phyloP scores from a whole-genome alignment of 1,140 invertebrate species.

The Solenopsis invicta region DNA sequence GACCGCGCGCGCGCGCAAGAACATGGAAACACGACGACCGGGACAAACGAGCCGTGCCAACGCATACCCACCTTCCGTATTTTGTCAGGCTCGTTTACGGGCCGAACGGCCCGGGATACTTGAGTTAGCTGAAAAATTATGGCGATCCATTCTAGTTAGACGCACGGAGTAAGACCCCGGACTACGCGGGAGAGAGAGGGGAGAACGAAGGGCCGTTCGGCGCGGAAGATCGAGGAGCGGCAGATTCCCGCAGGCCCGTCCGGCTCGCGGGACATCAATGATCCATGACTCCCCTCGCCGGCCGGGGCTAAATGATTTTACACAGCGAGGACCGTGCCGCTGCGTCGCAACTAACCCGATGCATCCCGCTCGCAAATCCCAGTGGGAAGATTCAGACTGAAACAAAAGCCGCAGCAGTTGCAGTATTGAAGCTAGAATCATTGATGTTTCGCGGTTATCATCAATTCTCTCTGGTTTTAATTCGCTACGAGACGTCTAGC shows the following conservation, averaged over 20 bases:
- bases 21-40: conserved; percentile 75
- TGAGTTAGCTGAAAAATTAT: conserved; percentile 82
- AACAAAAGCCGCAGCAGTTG: neutral
- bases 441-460: neutral
- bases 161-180: conserved; percentile 66
- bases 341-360: neutral
- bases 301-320: conserved; percentile 71
- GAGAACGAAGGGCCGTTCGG: neutral
- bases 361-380: conserved; percentile 2
- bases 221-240: conserved; percentile 30
- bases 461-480: neutral
- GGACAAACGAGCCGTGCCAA: conserved; percentile 80
- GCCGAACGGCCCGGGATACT: conserved; percentile 71
- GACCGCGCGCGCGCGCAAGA: conserved; percentile 39
- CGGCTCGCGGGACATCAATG: conserved; percentile 68
- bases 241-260: conserved; percentile 74
- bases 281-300: conserved; percentile 71
- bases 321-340: conserved; percentile 19
- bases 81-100: conserved; percentile 84
- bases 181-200: neutral
- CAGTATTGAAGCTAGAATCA: neutral
- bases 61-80: conserved; percentile 83
- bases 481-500: neutral
- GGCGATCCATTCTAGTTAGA: conserved; percentile 86
- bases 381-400: conserved; percentile 12